Conservation (phyloP, 2,113 vertebrate genomes). For the Pampusana beccarii region DNA sequence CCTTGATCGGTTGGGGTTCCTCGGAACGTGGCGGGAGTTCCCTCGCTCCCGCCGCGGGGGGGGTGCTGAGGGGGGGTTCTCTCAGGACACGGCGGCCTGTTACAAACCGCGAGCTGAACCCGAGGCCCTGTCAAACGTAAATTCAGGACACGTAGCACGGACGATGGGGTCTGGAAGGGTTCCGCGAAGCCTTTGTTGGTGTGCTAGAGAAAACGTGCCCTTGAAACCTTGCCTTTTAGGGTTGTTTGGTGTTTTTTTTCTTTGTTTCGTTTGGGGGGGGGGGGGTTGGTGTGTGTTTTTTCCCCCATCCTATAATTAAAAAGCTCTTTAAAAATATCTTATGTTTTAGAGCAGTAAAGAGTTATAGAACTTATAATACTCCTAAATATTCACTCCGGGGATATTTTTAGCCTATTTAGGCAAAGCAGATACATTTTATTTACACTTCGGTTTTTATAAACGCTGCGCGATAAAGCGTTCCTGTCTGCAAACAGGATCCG, state of each 20-base stretch:
- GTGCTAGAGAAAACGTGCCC: neutral
- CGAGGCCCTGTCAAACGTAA: neutral
- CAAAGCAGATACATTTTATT: neutral
- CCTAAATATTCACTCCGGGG: neutral
- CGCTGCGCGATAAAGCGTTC: neutral
- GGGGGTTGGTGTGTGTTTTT: neutral
- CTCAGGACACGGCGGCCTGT: neutral
- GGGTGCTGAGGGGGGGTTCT: neutral
- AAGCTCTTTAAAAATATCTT: neutral
- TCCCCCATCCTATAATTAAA: neutral
- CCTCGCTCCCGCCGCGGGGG: constrained; percentile 7
- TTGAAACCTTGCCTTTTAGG: neutral
- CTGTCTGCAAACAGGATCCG: neutral
- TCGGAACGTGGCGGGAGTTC: neutral
- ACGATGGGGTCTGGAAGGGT: neutral
- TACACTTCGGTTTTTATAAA: neutral
- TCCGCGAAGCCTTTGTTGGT: neutral
- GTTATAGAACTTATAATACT: neutral
- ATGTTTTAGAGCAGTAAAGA: neutral
- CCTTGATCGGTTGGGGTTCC: neutral
- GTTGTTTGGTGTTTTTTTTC: neutral
- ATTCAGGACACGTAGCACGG: fast-evolving
- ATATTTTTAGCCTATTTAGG: neutral
- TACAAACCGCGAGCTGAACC: neutral
- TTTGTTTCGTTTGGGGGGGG: too few species aligned